Evolutionary conservation across 53 echinoderm and acorn worm species (phyloP), one percentile per base, ranked within the genome.

Genomic region (Mesocentrotus franciscanus): DNA sequence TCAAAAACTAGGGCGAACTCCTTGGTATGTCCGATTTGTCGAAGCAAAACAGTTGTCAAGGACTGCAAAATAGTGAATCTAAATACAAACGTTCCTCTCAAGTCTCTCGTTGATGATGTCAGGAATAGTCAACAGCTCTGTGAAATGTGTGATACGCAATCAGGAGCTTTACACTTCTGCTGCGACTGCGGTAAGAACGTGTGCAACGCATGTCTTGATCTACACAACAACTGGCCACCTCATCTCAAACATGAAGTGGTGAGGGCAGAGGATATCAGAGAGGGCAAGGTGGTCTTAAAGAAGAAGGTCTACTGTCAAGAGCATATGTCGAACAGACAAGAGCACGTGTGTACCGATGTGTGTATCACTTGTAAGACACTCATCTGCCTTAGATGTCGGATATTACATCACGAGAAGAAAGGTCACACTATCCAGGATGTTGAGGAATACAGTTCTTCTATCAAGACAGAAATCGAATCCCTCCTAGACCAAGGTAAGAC

Each of bases 1-100:
- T 76, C 66, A 15, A 76, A 76, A 33, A 29, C 12, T 3, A 34
- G 27, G 9, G 0, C 30, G 30, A 81, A 20, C 1, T 81, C 15
- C 16, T 81, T 81, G 81, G 6, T 39, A 81, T 81, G 81, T 81
- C 81, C 81, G 35, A 81, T 81, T 0, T 81, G 81, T 81, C 81
- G 39, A 36, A 15, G 39, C 36, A 39, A 15, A 39, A 81, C 81
- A 15, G 39, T 18, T 81, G 81, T 81, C 12, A 81, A 36, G 34
- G 81, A 81, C 39, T 5, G 39, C 12, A 20, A 81, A 5, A 16
- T 81, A 5, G 18, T 17, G 36, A 81, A 39, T 81, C 81, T 81
- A 16, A 15, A 34, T 16, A 81, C 81, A 5, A 81, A 81, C 35
- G 81, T 81, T 81, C 81, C 81, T 16, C 15, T 81, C 15, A 81